Evolutionary conservation across 2,888 invertebrate species (phyloP).

Genomic region (Pediacus dermestoides): DNA sequence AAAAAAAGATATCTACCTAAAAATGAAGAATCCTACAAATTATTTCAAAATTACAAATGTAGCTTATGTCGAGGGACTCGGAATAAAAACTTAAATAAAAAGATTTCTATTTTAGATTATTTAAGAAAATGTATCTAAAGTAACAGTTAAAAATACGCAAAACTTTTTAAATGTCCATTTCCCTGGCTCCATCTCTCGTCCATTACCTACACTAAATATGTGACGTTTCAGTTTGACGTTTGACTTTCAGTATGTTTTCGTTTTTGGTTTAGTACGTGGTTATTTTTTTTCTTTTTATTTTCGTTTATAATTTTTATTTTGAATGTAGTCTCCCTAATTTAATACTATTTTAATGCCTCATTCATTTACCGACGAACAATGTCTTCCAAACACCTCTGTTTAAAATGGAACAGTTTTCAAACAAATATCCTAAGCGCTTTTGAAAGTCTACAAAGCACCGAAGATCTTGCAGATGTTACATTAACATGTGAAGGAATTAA

Average conservation of each 20-base stretch:
- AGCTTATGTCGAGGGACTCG: no score
- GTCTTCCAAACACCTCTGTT: slow-evolving; percentile 63
- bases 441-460: slow-evolving; percentile 65
- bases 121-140: no score
- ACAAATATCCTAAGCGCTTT: slow-evolving; percentile 66
- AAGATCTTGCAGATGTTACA: slow-evolving; percentile 70
- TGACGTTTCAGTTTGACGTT: no score
- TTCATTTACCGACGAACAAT: slow-evolving; percentile 17
- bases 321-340: slow-evolving; percentile 15
- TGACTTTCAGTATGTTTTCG: slow-evolving; percentile 28
- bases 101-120: no score
- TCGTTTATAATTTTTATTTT: slow-evolving; percentile 13
- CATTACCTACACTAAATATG: no score
- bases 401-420: slow-evolving; percentile 74
- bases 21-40: no score
- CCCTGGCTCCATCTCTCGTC: no score
- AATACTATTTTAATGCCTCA: slow-evolving; percentile 8
- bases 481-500: slow-evolving; percentile 69
- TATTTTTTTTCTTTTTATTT: slow-evolving; percentile 19
- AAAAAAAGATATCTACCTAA: no score
- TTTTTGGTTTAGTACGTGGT: slow-evolving; percentile 35
- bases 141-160: no score
- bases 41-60: no score
- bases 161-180: no score
- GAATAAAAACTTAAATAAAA: no score